Evolutionary conservation across 2,888 invertebrate species (phyloP), one percentile per base, ranked within the genome.

Genomic region (Coremacera marginata): DNA sequence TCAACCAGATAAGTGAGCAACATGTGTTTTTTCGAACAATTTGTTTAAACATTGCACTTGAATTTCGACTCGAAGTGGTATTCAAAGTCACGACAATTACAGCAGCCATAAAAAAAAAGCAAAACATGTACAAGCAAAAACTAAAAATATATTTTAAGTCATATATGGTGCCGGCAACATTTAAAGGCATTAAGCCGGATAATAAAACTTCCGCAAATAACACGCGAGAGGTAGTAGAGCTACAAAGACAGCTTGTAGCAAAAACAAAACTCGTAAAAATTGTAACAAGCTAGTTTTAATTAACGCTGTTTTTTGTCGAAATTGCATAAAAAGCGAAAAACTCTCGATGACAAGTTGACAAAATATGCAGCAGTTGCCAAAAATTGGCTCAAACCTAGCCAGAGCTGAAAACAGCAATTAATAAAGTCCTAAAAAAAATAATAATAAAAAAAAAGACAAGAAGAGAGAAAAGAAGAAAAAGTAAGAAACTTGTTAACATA

Each of bases 401-500:
- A 37, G 37, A 44, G 44, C 22, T 60, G 16, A 71, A 34, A 71
- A n/a, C 27, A 34, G 14, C 31, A 71, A 60, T 37, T 57, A 71
- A 37, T 27, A 60, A 72, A 55, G n/a, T 44, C 25, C 19, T 37
- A 60, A 71, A 57, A 55, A 57, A 22, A 25, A 70, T 51, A 49
- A 11, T 25, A 62, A 22, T 72, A 57, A 7, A n/a, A 73, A 63
- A 75, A 67, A 0, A 34, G 31, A 67, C 51, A 55, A 19, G n/a
- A n/a, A n/a, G n/a, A n/a, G n/a, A 77, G 77, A 74, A 63, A 55
- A 75, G 73, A 71, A 73, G 44, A 73, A 67, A 72, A 60, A 55
- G 27, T 68, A 77, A 44, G 62, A 44, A 68, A 37, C 34, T 65
- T 31, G 19, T 52, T 77, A 79, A 84, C 87, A 82, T 89, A 89